Evolutionary conservation across 2,113 vertebrate genomes (phyloP).

Genomic region (Apeltes quadracus): DNA sequence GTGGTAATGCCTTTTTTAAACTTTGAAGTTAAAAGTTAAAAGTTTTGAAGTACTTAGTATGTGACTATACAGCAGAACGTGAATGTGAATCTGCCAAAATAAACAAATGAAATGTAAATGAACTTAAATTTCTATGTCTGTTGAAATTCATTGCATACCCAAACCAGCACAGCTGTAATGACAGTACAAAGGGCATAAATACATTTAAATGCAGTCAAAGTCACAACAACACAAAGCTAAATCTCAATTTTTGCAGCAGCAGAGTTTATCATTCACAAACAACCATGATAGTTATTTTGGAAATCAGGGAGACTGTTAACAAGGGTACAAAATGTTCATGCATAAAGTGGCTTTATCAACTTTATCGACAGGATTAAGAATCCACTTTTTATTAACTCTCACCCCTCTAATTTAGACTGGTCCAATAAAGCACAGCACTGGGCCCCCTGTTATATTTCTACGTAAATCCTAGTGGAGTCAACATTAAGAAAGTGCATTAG

Average conservation of each 20-base stretch:
- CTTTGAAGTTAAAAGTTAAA: too few relatives aligned
- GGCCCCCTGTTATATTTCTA: not conserved
- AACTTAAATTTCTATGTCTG: not conserved
- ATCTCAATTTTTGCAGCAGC: conserved; percentile 50
- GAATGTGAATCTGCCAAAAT: conserved; percentile 3
- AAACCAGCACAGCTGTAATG: not conserved
- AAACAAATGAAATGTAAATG: not conserved
- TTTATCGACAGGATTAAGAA: not conserved
- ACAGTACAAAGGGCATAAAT: conserved; percentile 39
- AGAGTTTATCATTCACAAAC: conserved; percentile 39
- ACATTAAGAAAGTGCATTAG: not conserved
- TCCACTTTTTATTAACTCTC: not conserved
- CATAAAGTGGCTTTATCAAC: not conserved
- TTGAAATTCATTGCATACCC: not conserved
- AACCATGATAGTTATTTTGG: conserved; percentile 31
- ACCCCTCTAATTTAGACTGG: not conserved
- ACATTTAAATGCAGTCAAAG: conserved; percentile 24
- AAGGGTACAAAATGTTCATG: conserved; percentile 12
- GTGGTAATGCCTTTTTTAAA: conserved; percentile 2
- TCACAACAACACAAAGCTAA: conserved; percentile 17
- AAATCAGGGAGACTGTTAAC: conserved; percentile 15
- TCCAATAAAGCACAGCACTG: not conserved
- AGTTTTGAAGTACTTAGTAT: too few relatives aligned
- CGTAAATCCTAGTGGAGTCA: not conserved
- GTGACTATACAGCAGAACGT: not conserved